Evolutionary conservation across 1,140 invertebrate genomes (phyloP).

Genomic region (Leptonema lineaticorne): DNA sequence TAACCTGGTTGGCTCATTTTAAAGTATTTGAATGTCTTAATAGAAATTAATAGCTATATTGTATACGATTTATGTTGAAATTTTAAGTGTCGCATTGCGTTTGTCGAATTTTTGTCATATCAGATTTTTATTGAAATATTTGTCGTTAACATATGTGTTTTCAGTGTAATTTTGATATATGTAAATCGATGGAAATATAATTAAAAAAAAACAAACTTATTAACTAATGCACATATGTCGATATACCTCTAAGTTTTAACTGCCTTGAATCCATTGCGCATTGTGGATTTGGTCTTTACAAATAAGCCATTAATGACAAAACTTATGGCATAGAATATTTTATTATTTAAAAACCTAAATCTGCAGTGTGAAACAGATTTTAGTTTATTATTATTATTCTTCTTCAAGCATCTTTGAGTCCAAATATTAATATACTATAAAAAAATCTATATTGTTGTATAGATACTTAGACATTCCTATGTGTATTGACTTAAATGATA

Average conservation of each 20-base stretch:
- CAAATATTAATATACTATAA: conserved; percentile 27
- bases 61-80: too few relatives aligned
- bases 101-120: background rate
- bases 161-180: background rate
- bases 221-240: background rate
- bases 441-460: conserved; percentile 32
- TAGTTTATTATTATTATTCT: background rate
- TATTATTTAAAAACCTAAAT: too few relatives aligned
- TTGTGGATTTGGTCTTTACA: too few relatives aligned
- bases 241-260: conserved; percentile 2
- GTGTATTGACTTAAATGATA: conserved; percentile 34
- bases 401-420: background rate
- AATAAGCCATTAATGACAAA: too few relatives aligned
- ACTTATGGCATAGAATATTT: too few relatives aligned
- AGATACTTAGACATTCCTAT: conserved; percentile 42
- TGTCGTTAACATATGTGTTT: conserved; percentile 11
- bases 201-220: background rate
- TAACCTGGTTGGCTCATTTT: too few relatives aligned
- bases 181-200: background rate
- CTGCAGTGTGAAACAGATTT: too few relatives aligned
- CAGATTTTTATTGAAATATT: background rate
- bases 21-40: too few relatives aligned
- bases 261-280: too few relatives aligned
- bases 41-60: too few relatives aligned
- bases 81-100: too few relatives aligned